Conservation (phyloP, 2,888 invertebrate species). For the Meganola albula region DNA sequence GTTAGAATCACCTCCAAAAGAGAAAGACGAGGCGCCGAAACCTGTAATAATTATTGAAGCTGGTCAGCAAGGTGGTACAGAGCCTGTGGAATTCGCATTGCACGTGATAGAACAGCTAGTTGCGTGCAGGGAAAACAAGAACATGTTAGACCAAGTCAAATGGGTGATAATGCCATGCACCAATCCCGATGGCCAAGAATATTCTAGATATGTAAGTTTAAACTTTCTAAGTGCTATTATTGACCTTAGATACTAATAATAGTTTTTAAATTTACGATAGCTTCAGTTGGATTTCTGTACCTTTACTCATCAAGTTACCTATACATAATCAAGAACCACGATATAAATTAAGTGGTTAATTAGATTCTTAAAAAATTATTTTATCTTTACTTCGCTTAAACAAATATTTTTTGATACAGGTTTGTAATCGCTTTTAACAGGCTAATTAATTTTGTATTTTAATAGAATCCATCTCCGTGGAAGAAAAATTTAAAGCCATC, state of each 20-base stretch:
- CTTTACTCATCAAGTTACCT: too few relatives aligned
- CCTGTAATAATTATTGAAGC: slow-evolving; percentile 59
- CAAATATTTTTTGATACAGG: too few relatives aligned
- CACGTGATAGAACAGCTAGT: slow-evolving; percentile 54
- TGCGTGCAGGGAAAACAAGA: slow-evolving; percentile 48
- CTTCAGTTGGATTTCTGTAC: too few relatives aligned
- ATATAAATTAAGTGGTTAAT: too few relatives aligned
- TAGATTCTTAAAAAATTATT: too few relatives aligned
- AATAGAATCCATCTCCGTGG: slow-evolving; percentile 42
- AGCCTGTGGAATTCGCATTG: slow-evolving; percentile 47
- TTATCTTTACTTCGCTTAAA: too few relatives aligned
- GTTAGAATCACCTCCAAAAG: background rate
- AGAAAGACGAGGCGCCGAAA: slow-evolving; percentile 13
- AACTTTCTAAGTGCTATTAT: too few relatives aligned
- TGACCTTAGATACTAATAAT: too few relatives aligned
- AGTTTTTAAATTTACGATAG: too few relatives aligned
- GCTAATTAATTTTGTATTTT: too few relatives aligned
- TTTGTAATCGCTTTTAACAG: too few relatives aligned
- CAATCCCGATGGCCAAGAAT: slow-evolving; percentile 64
- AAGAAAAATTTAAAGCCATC: slow-evolving; percentile 45
- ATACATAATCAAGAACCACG: too few relatives aligned
- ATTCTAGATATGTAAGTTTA: slow-evolving; percentile 50
- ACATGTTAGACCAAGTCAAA: slow-evolving; percentile 41
- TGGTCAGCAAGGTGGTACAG: slow-evolving; percentile 51
- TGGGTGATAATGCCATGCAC: slow-evolving; percentile 60